Base-by-base conservation (phyloP, 2,888 invertebrate genomes). In the Heteropelma amictum region DNA sequence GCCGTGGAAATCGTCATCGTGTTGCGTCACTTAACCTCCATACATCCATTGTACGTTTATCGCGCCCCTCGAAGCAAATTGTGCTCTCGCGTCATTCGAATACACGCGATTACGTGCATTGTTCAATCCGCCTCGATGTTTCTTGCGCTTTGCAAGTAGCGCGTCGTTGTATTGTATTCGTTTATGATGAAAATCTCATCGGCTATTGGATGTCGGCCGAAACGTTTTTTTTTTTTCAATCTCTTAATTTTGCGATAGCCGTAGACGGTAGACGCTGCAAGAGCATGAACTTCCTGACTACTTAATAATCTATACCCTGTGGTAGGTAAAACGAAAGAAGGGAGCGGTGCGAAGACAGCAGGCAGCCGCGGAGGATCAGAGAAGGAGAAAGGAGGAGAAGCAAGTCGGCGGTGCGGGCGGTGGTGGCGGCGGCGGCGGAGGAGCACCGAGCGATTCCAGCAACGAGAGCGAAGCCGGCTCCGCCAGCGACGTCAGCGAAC, bases 321-420 rank as follows among this genome's bases (percentile, higher is more conserved):
- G 88, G 86, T 89, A 90, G 88, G 91, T 92, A 85, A 93, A 92
- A 87, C 90, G 92, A 87, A 92, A 92, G 91, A 92, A 92, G 88
- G 92, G 92, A 79, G 91, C 86, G 89, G 92, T 90, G 90, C 86
- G 87, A 79, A 90, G 85, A 80, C 88, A 88, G 80, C 89, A 89
- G 82, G 82, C 85, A 14, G 82, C 86, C 70, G 83, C 84, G 75
- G 88, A 88, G 81, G 88, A 89, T 78, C 87, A 87, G 80, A 84
- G 87, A 70, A 84, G 87, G 33, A 80, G 87, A 58, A 88, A 88
- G 77, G 88, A 88, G 74, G 88, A 88, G 26, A 89, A 88, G 79
- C 86, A 85, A 77, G 80, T 80, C 28, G 79, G 88, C 38, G 84
- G 88, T 73, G 79, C 89, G 75, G 82, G 90, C 70, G 81, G 87